Conservation (phyloP, 2,797 vertebrate species). For the Eptatretus atami region DNA sequence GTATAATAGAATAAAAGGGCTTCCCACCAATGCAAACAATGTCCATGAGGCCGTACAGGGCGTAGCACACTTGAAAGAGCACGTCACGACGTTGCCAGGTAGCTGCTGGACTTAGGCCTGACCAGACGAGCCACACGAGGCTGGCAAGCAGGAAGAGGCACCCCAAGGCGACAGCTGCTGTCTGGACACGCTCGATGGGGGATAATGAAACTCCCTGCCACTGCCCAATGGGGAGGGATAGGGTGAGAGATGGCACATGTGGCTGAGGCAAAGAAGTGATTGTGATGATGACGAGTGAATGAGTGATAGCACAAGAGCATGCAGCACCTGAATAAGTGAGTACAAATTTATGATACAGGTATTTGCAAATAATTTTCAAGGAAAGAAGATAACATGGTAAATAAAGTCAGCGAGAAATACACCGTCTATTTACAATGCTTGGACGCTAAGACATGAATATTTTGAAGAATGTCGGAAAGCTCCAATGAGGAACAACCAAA, state of each 20-base stretch:
- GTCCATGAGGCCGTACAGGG: slow-evolving; percentile 83
- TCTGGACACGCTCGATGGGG: slow-evolving; percentile 87
- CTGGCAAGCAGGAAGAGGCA: slow-evolving; percentile 67
- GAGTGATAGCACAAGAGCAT: too few species aligned
- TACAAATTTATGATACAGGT: too few species aligned
- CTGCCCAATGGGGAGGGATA: slow-evolving; percentile 26
- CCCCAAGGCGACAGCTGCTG: slow-evolving; percentile 71
- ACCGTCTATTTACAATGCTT: too few species aligned
- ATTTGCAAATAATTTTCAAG: too few species aligned
- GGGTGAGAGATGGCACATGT: too few species aligned
- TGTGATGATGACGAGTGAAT: too few species aligned
- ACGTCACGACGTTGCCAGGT: slow-evolving; percentile 69
- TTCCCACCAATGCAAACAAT: slow-evolving; percentile 67
- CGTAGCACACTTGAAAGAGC: slow-evolving; percentile 78
- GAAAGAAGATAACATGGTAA: too few species aligned
- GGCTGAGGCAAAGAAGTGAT: background rate
- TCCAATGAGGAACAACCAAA: too few species aligned
- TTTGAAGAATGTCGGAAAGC: too few species aligned
- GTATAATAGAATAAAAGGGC: background rate
- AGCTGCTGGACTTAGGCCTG: slow-evolving; percentile 57
- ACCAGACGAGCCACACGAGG: slow-evolving; percentile 83
- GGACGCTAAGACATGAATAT: too few species aligned
- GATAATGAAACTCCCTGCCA: slow-evolving; percentile 80
- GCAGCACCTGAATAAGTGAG: too few species aligned
- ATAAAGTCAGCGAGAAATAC: too few species aligned